A percentile compares a stretch with the other conserved stretches of the same genome.
Evolutionary conservation across 2,888 invertebrate genomes (phyloP).

Genomic region (Nomada goodeniana): DNA sequence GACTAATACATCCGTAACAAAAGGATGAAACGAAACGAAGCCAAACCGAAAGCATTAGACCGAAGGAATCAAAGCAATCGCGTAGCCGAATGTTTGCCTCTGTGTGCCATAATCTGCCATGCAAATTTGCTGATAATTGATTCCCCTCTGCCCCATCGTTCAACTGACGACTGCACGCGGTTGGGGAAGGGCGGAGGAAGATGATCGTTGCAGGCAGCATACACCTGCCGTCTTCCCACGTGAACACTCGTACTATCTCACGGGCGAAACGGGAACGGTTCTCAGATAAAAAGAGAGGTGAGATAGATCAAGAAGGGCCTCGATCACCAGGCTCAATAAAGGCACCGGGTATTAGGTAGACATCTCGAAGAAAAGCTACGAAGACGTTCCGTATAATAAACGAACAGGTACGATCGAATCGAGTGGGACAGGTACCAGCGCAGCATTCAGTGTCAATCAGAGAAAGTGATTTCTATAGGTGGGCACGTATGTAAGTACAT

Average conservation of each 20-base stretch:
- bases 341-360: slow-evolving; percentile 63
- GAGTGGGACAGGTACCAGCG: slow-evolving; percentile 71
- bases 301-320: slow-evolving; percentile 12
- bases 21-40: not conserved
- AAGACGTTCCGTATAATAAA: slow-evolving; percentile 73
- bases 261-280: slow-evolving; percentile 30
- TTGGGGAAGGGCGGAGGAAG: slow-evolving; percentile 30
- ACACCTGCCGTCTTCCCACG: slow-evolving; percentile 71
- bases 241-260: slow-evolving; percentile 38
- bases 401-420: slow-evolving; percentile 72
- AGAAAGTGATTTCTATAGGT: slow-evolving; percentile 82
- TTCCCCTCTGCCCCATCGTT: slow-evolving; percentile 34
- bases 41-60: not conserved
- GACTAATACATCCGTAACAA: not conserved
- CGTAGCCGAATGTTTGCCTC: slow-evolving; percentile 16
- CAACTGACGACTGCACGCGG: slow-evolving; percentile 11
- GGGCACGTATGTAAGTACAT: not conserved
- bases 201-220: slow-evolving; percentile 54
- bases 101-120: slow-evolving; percentile 15
- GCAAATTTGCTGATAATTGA: slow-evolving; percentile 42
- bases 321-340: slow-evolving; percentile 65
- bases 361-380: slow-evolving; percentile 65
- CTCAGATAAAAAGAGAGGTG: slow-evolving; percentile 1
- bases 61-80: not conserved
- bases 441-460: slow-evolving; percentile 83